These are phyloP conservation scores for Balearica regulorum DNA, from an alignment of 2,797 vertebrate genomes.

Conservation along the genomic window DNA sequence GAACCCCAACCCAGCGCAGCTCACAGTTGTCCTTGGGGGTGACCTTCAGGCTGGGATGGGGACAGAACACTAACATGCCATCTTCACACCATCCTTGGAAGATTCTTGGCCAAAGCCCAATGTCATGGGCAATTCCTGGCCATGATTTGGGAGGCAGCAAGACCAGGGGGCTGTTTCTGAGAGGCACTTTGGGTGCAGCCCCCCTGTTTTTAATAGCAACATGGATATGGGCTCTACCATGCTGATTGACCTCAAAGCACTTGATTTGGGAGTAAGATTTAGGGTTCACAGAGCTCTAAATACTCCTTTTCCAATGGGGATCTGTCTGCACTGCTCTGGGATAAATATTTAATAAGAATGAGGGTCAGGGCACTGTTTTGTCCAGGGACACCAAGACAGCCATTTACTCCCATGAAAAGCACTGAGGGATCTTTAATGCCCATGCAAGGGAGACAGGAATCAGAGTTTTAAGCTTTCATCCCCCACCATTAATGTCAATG, in stretches of 20 bases:
- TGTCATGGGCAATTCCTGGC: neutral
- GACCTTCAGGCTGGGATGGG: neutral
- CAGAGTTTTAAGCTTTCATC: conserved; percentile 28
- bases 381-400: neutral
- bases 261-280: neutral
- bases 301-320: neutral
- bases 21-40: neutral
- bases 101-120: neutral
- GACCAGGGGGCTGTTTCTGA: fast-evolving
- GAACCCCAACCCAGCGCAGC: fast-evolving
- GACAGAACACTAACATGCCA: neutral
- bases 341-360: conserved; percentile 53
- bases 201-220: neutral
- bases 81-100: neutral
- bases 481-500: conserved; percentile 42
- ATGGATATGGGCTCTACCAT: neutral
- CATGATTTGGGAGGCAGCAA: neutral
- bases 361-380: conserved; percentile 15
- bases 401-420: conserved; percentile 22
- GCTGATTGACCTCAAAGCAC: neutral
- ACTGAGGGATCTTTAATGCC: conserved; percentile 27
- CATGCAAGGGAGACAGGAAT: neutral
- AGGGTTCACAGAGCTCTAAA: neutral
- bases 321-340: neutral
- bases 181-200: neutral